Base-by-base conservation (phyloP, 92 coral and sea anemone genomes). In the Siderastrea siderea region DNA sequence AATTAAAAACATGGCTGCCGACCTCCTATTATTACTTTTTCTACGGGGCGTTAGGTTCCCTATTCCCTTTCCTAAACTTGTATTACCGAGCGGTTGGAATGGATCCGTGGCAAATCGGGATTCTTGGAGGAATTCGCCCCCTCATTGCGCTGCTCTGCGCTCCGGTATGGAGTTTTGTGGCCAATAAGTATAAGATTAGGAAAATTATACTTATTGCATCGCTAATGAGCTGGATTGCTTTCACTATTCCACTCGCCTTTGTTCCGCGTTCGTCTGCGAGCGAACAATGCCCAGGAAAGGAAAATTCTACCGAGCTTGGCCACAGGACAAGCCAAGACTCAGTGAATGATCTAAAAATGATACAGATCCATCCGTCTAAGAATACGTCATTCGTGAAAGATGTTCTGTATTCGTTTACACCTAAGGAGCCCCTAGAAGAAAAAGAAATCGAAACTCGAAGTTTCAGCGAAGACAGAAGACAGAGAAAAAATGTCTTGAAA, bases 21-120 rank as follows among this genome's bases (percentile, higher is more conserved):
- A 94, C 88, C 11, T 90, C 80, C 1, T 96, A 92, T 88, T 92
- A 92, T 63, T 96, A 90, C 85, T 83, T 96, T 71, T 96, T 94
- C 90, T 96, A 85, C 87, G 95, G 95, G 3, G 97, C 97, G 6
- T 52, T 96, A 15, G 99, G 99, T 2, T 92, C 99, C 6, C 90
- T 94, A 0, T 88, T 96, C 26, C 99, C 99, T 1, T 96, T 90
- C 47, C 79, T 96, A 44, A 94, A 92, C 73, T 76, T 96, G 71
- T 96, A 90, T 67, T 96, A 92, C 67, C 91, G 94, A 69, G 91
- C 94, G 5, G 57, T 96, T 43, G 97, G 98, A 38, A 81, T 94
- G 74, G 88, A 90, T n/a, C 95, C 99, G 0, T 94, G 94, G 96
- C 99, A 96, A 54, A 96, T 94, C 7, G 99, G 99, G 62, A 57